Percentiles rank a stretch among this genome's conserved stretches.
These are phyloP conservation scores for Calcarius lapponicus DNA, from an alignment of 2,797 vertebrate species.

Conservation along the genomic window DNA sequence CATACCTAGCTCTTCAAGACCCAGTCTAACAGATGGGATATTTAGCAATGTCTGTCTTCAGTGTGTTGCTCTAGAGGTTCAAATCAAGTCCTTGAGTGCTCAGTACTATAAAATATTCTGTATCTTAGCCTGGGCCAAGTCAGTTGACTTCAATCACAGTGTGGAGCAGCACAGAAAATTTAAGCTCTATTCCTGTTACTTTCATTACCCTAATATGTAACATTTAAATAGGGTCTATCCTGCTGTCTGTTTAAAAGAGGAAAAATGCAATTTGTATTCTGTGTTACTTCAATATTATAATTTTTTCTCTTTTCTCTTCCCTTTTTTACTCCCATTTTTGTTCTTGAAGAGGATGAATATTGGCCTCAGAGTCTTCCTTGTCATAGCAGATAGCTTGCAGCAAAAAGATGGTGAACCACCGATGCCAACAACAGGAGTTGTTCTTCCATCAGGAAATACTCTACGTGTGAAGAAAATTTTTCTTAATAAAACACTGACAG, in stretches of 20 bases:
- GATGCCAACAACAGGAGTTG: conserved; percentile 97
- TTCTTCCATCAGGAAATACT: conserved; percentile 98
- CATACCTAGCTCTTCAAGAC: neutral
- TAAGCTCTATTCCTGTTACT: neutral
- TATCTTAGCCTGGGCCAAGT: neutral
- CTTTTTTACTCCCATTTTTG: neutral
- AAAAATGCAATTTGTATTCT: neutral
- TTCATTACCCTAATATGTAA: neutral
- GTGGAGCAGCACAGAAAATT: neutral
- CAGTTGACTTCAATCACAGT: neutral
- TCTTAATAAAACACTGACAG: conserved; percentile 97
- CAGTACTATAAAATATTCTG: neutral
- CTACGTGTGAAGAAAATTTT: conserved; percentile 99
- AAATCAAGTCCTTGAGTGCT: neutral
- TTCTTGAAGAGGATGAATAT: conserved; percentile 95
- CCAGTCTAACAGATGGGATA: neutral
- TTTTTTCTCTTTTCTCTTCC: neutral
- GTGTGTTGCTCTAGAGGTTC: neutral
- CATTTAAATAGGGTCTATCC: neutral
- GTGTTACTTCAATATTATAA: neutral
- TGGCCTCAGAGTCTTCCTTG: conserved; percentile 95
- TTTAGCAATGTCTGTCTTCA: neutral
- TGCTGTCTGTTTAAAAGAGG: neutral
- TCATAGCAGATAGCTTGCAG: conserved; percentile 97
- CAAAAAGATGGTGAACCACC: conserved; percentile 98